Evolutionary conservation across 2,113 vertebrate genomes (phyloP), one percentile per base, ranked within the genome.

Genomic region (Otus sunia): DNA sequence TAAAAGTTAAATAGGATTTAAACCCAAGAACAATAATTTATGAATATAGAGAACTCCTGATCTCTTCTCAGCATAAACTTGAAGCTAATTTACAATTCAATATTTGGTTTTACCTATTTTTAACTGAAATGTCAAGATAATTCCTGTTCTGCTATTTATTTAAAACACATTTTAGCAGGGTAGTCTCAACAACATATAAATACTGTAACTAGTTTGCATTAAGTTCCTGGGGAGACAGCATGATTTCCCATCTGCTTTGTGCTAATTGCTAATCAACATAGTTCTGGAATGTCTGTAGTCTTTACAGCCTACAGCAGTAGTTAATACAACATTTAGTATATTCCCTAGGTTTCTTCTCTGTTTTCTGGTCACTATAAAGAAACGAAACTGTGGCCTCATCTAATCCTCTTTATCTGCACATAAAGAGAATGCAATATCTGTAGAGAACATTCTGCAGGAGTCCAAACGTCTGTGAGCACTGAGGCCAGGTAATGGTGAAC

Each of bases 161-260:
- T 96, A 93, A 96, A 97, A 94, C 71, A 96, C 97, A 96, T 94
- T 97, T 97, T 96, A 97, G 66, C 52, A 93, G 93, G 77, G 83
- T 96, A 98, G 96, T 94, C 86, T 97, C 94, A 93, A 96, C 96
- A 96, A 97, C 73, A 94, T 88, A 97, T 94, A 98, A 96, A 98
- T 96, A 92, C 80, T 83, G 88, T 89, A 97, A 94, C 77, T 92
- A 94, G 92, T 97, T 97, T 98, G 93, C 92, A 92, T 95, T 97
- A 97, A 90, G 91, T 89, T 97, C 97, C 97, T 96, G 90, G 91
- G 90, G 95, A 97, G 97, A 97, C 92, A 97, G 91, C 94, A 93
- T 94, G 97, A 98, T 96, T 97, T 92, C 97, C 97, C 97, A 97
- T 97, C 97, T 98, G 97, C 86, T 97, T 98, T 81, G 79, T 92